Evolutionary conservation across 2,113 vertebrate species (phyloP).

Genomic region (Peromyscus californicus): DNA sequence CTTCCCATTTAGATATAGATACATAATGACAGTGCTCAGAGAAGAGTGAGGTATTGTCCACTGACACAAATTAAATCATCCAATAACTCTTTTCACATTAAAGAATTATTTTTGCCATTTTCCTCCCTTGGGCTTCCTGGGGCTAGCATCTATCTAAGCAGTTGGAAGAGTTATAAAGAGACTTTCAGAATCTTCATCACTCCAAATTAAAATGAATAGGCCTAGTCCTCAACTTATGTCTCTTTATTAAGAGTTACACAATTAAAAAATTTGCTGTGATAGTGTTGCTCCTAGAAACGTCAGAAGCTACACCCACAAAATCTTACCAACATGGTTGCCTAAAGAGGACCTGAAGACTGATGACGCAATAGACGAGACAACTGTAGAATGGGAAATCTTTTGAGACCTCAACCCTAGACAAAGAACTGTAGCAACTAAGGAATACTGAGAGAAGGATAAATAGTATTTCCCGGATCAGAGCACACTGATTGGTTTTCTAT

Average conservation of each 20-base stretch:
- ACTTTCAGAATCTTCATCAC: not conserved
- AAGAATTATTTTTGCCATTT: not conserved
- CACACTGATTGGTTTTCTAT: not conserved
- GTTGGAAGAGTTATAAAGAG: not conserved
- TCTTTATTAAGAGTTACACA: constrained; percentile 27
- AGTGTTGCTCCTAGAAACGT: not conserved
- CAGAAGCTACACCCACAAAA: not conserved
- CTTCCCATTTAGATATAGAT: not conserved
- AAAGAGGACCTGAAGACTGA: not conserved
- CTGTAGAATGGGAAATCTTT: not conserved
- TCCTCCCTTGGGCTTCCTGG: constrained; percentile 11
- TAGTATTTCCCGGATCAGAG: not conserved
- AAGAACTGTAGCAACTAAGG: not conserved
- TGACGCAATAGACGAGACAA: not conserved
- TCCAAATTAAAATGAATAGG: not conserved
- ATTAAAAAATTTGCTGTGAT: not conserved
- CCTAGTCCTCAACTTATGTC: not conserved
- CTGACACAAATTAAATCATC: constrained; percentile 50
- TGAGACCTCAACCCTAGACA: not conserved
- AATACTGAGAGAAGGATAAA: not conserved
- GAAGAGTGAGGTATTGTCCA: not conserved
- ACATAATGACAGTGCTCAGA: not conserved
- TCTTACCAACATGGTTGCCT: not conserved
- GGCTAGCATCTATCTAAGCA: not conserved
- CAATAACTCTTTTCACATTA: constrained; percentile 36